These are phyloP conservation scores for Diabrotica balteata DNA, from an alignment of 2,888 invertebrate species.

Conservation along the genomic window DNA sequence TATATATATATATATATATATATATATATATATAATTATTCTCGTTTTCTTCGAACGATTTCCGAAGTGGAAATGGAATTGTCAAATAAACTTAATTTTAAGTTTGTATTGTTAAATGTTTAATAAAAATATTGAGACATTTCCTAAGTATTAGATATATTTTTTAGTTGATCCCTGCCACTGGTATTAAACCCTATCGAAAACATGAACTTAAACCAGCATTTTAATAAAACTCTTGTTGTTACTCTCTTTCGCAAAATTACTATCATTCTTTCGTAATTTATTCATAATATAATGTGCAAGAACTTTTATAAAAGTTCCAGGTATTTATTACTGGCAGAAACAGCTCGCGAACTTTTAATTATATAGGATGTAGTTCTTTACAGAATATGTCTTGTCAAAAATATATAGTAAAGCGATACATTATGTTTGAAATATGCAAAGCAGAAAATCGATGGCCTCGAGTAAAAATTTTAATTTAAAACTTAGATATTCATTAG, in stretches of 20 bases:
- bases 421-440: conserved; percentile 46
- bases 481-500: neutral
- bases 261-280: conserved; percentile 40
- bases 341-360: conserved; percentile 43
- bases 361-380: conserved; percentile 43
- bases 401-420: conserved; percentile 43
- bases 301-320: conserved; percentile 36
- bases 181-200: conserved; percentile 11
- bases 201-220: conserved; percentile 23
- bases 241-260: conserved; percentile 37
- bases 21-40: too few relatives aligned
- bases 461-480: conserved; percentile 30
- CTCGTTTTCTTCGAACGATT: too few relatives aligned
- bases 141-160: too few relatives aligned
- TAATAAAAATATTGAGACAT: too few relatives aligned
- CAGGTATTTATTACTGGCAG: conserved; percentile 37
- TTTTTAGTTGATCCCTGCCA: neutral
- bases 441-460: conserved; percentile 48
- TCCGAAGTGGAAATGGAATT: too few relatives aligned
- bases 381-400: conserved; percentile 42
- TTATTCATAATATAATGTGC: conserved; percentile 39
- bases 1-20: too few relatives aligned
- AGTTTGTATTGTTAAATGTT: too few relatives aligned
- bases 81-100: too few relatives aligned
- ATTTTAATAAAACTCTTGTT: conserved; percentile 29